Percentiles rank a stretch among this genome's conserved stretches.
Conservation (phyloP, 2,797 vertebrate genomes). For the Acanthopagrus latus region DNA sequence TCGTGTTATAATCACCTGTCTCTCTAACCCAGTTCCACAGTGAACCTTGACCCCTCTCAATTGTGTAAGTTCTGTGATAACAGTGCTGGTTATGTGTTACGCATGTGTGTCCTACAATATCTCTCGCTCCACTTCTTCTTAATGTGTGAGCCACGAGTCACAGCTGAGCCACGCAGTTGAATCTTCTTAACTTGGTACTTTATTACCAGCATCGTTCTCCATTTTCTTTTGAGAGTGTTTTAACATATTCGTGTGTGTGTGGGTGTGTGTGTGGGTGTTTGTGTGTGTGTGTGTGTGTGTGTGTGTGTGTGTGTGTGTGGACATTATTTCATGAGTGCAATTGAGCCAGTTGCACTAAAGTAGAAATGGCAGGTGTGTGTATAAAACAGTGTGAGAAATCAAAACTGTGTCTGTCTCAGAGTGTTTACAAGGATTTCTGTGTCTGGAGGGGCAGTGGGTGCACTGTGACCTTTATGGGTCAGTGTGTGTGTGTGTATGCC, state of each 20-base stretch:
- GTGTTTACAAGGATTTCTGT: constrained; percentile 60
- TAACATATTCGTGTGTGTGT: not conserved
- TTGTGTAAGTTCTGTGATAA: constrained; percentile 64
- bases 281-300: not conserved
- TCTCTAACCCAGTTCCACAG: constrained; percentile 68
- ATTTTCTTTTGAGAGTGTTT: not conserved
- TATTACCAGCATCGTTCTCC: not conserved
- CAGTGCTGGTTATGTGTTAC: constrained; percentile 21
- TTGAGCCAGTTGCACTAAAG: not conserved
- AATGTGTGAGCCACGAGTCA: constrained; percentile 29
- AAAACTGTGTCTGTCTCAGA: constrained; percentile 43
- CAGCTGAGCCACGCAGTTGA: constrained; percentile 9
- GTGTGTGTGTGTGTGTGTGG: not conserved
- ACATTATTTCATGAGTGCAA: not conserved
- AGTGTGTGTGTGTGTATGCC: constrained; percentile 43
- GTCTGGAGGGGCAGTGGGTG: constrained; percentile 73
- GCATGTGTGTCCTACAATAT: constrained; percentile 12
- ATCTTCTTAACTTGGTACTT: not conserved
- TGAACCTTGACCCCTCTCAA: constrained; percentile 64
- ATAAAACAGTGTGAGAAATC: constrained; percentile 25
- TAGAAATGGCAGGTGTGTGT: constrained; percentile 26
- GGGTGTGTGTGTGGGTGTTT: no score
- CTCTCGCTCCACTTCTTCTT: constrained; percentile 43
- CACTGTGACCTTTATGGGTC: constrained; percentile 72
- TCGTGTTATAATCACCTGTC: constrained; percentile 9